Evolutionary conservation across 2,888 invertebrate genomes (phyloP).

Genomic region (Melieria crassipennis): DNA sequence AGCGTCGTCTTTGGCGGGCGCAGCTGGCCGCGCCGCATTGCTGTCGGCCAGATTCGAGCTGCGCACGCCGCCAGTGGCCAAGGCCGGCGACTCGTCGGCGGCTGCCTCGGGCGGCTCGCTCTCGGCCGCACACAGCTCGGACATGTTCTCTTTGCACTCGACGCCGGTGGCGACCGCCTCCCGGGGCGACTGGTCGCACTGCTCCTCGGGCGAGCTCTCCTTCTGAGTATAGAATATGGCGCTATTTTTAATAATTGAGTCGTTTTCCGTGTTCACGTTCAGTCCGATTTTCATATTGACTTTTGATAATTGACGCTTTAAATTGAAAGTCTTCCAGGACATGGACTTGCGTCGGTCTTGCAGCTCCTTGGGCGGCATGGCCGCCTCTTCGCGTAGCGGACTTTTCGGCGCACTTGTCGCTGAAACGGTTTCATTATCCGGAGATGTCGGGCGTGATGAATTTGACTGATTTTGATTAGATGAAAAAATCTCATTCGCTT

Average conservation of each 20-base stretch:
- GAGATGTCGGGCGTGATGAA: constrained; percentile 67
- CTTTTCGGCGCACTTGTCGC: constrained; percentile 38
- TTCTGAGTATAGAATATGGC: constrained; percentile 57
- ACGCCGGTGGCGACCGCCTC: constrained; percentile 40
- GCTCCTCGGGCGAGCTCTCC: constrained; percentile 54
- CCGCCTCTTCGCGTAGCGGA: constrained; percentile 42
- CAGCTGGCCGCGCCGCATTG: not conserved
- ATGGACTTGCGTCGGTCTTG: constrained; percentile 73
- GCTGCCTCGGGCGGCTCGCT: constrained; percentile 23
- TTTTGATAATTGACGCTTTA: constrained; percentile 83
- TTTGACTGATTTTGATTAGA: constrained; percentile 54
- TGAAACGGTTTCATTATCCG: constrained; percentile 61
- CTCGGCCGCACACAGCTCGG: constrained; percentile 34
- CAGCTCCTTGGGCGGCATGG: constrained; percentile 62
- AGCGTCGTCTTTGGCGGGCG: constrained; percentile 20
- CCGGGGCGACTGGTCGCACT: constrained; percentile 42
- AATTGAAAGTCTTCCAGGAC: constrained; percentile 80
- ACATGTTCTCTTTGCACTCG: constrained; percentile 46
- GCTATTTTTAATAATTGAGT: constrained; percentile 67
- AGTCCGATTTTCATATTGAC: constrained; percentile 70
- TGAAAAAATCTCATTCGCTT: constrained; percentile 48
- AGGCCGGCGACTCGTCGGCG: not conserved
- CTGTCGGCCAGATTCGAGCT: constrained; percentile 6
- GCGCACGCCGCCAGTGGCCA: not conserved
- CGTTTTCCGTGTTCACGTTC: constrained; percentile 57